phyloP scores from a whole-genome alignment of 1,140 invertebrate species.

The Caenorhabditis remanei region DNA sequence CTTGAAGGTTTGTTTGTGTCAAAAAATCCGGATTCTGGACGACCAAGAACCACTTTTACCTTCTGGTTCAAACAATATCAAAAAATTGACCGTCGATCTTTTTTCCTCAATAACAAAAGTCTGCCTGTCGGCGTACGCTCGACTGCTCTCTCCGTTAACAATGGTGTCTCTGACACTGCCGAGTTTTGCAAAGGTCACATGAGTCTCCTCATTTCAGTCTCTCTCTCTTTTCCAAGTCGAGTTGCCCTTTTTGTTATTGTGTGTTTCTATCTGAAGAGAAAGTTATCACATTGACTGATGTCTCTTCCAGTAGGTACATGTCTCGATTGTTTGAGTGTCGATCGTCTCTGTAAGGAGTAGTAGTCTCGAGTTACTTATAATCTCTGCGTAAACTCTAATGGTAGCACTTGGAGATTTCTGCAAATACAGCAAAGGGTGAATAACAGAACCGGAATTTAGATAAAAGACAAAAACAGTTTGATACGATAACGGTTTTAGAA shows the following conservation, averaged over 20 bases:
- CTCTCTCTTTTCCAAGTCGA: slow-evolving; percentile 11
- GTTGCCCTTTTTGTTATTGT: slow-evolving; percentile 46
- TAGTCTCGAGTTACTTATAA: neutral
- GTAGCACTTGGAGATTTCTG: neutral
- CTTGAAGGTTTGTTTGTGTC: slow-evolving; percentile 34
- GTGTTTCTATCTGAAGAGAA: neutral
- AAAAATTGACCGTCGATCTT: slow-evolving; percentile 49
- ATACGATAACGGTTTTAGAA: neutral
- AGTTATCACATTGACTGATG: neutral
- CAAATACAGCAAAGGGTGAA: slow-evolving; percentile 1
- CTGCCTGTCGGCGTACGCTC: slow-evolving; percentile 5
- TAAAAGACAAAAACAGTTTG: slow-evolving; percentile 3
- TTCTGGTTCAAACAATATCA: slow-evolving; percentile 51
- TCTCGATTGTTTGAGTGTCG: neutral
- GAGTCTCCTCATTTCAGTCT: neutral
- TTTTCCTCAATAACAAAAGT: slow-evolving; percentile 51
- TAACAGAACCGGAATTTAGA: neutral
- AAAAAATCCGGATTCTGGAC: slow-evolving; percentile 33
- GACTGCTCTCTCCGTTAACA: neutral
- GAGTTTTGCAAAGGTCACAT: slow-evolving; percentile 55
- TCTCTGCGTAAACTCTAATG: neutral
- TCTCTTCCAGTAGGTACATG: neutral
- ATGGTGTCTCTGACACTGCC: neutral
- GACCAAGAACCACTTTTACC: neutral
- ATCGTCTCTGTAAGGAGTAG: neutral